Evolutionary conservation across 2,797 vertebrate species (phyloP).

Genomic region (Eremophila alpestris): DNA sequence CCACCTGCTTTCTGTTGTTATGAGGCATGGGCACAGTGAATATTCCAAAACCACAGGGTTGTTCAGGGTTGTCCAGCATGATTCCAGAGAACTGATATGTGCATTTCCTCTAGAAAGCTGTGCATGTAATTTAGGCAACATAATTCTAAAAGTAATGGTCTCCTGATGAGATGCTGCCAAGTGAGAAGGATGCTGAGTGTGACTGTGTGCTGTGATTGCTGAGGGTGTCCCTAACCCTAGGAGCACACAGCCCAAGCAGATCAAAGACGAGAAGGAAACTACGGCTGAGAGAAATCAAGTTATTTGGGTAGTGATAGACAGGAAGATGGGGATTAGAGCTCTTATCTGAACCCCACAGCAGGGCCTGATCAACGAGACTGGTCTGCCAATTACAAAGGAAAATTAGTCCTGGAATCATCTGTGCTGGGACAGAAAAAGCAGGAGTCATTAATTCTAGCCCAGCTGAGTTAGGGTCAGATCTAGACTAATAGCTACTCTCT

Average conservation of each 20-base stretch:
- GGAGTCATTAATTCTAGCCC: not conserved
- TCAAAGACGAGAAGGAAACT: not conserved
- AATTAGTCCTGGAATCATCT: not conserved
- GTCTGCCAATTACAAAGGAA: not conserved
- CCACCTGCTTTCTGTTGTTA: not conserved
- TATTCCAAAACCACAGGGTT: not conserved
- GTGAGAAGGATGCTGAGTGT: not conserved
- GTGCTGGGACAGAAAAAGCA: not conserved
- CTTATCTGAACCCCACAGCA: conserved; percentile 32
- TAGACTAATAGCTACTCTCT: not conserved
- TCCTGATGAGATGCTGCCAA: not conserved
- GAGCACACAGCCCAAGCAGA: not conserved
- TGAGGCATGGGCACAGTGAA: accelerated
- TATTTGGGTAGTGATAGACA: not conserved
- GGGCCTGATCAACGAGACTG: not conserved
- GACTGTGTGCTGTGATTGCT: not conserved
- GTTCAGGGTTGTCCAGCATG: not conserved
- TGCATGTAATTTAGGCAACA: not conserved
- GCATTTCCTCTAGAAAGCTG: not conserved
- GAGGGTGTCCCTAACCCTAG: not conserved
- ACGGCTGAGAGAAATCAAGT: not conserved
- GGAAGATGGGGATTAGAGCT: not conserved
- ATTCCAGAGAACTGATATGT: accelerated
- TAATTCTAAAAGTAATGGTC: not conserved
- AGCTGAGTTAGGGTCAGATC: not conserved